Conservation (phyloP, 2,888 invertebrate species). For the Tortricodes alternella region DNA sequence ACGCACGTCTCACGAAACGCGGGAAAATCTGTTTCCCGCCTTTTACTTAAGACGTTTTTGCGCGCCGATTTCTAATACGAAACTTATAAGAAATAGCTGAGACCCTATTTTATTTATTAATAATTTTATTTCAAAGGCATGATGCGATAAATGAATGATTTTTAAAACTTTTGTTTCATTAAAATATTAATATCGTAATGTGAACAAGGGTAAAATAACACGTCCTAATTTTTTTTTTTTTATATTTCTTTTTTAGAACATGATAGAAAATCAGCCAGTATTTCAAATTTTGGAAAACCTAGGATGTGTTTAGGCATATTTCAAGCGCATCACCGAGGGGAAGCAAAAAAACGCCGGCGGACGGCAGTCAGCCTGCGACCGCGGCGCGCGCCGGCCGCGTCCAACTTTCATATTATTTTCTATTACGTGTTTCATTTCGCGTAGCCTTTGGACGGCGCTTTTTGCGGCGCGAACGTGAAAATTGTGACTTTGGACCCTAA, state of each 20-base stretch:
- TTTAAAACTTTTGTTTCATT: too few species aligned
- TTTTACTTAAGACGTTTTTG: constrained; percentile 61
- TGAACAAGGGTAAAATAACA: too few species aligned
- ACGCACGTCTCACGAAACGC: constrained; percentile 74
- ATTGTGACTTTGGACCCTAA: constrained; percentile 75
- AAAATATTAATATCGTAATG: too few species aligned
- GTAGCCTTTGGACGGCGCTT: constrained; percentile 79
- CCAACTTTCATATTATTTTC: constrained; percentile 74
- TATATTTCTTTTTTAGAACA: too few species aligned
- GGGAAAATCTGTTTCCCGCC: constrained; percentile 80
- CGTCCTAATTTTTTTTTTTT: too few species aligned
- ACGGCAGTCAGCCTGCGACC: constrained; percentile 67
- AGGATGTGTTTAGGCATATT: constrained; percentile 52
- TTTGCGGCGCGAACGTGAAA: constrained; percentile 65
- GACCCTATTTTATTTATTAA: too few species aligned
- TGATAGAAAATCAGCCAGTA: constrained; percentile 14
- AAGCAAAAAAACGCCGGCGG: constrained; percentile 65
- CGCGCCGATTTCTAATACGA: constrained; percentile 56
- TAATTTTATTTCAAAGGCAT: too few species aligned
- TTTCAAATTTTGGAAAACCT: constrained; percentile 29
- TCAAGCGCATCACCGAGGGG: constrained; percentile 67
- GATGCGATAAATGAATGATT: too few species aligned
- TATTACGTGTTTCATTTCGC: constrained; percentile 81
- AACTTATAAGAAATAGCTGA: constrained; percentile 62
- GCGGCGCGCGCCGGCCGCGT: constrained; percentile 78